Percentiles rank a stretch among this genome's conserved stretches.
These are phyloP conservation scores for Trichomalopsis sarcophagae DNA, from an alignment of 1,140 invertebrate genomes.

Conservation along the genomic window DNA sequence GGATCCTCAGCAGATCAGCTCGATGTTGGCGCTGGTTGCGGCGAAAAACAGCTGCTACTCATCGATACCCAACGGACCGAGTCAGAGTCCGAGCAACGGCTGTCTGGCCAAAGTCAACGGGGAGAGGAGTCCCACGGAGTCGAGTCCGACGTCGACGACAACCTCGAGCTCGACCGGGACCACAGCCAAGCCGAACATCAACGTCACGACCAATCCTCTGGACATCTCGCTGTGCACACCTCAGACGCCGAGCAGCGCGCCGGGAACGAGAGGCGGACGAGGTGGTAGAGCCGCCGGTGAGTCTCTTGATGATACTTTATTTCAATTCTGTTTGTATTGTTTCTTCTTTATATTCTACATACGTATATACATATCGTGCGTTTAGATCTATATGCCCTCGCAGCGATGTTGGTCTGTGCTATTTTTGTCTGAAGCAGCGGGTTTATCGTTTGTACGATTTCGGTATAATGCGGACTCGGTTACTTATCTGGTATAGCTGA, in stretches of 20 bases:
- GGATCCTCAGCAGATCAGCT: constrained; percentile 62
- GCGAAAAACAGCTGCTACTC: constrained; percentile 61
- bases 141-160: constrained; percentile 54
- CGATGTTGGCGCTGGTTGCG: constrained; percentile 63
- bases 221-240: constrained; percentile 70
- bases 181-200: constrained; percentile 75
- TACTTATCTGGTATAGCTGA: background rate
- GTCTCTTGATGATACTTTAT: background rate
- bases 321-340: background rate
- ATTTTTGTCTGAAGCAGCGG: background rate
- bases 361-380: no score
- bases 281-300: constrained; percentile 24
- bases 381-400: no score
- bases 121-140: background rate
- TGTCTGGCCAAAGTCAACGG: background rate
- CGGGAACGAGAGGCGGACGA: background rate
- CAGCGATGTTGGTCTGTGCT: no score
- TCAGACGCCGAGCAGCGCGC: background rate
- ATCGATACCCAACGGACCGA: background rate
- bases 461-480: background rate
- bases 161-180: constrained; percentile 53
- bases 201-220: constrained; percentile 79
- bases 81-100: constrained; percentile 49
- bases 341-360: background rate
- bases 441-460: background rate